Evolutionary conservation across 2,888 invertebrate genomes (phyloP).

Genomic region (Entomobrya proxima): DNA sequence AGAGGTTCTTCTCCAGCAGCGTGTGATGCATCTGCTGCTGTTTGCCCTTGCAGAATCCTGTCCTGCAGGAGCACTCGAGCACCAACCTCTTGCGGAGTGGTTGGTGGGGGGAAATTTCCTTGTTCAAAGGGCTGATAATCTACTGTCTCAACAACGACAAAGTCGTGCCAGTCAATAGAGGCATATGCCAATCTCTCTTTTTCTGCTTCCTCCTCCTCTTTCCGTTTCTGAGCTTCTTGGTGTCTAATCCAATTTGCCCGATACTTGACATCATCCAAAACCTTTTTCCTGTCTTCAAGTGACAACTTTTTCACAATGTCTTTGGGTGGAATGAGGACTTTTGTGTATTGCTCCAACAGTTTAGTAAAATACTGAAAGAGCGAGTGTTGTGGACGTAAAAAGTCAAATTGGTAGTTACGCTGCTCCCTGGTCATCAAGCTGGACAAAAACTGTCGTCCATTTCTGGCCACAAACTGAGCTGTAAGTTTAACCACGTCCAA

Average conservation of each 20-base stretch:
- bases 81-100: constrained; percentile 97
- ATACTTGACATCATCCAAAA: constrained; percentile 93
- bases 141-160: constrained; percentile 99
- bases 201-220: constrained; percentile 96
- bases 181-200: constrained; percentile 96
- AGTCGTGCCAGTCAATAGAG: constrained; percentile 99
- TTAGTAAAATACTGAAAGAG: constrained; percentile 99
- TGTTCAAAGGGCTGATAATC: constrained; percentile 98
- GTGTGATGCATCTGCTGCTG: constrained; percentile 63
- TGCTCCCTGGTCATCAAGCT: constrained; percentile 99
- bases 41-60: constrained; percentile 74
- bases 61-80: constrained; percentile 93
- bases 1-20: constrained; percentile 71
- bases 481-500: constrained; percentile 98
- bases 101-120: constrained; percentile 97
- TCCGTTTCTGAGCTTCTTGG: constrained; percentile 93
- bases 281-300: constrained; percentile 85
- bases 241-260: constrained; percentile 98
- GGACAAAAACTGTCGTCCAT: constrained; percentile 97
- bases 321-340: constrained; percentile 95
- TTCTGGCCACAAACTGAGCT: constrained; percentile 98
- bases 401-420: constrained; percentile 98
- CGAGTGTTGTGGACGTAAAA: constrained; percentile 97
- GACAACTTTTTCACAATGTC: constrained; percentile 86
- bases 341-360: constrained; percentile 98